Percentiles rank a stretch among this genome's conserved stretches.
Conservation (phyloP, 2,113 vertebrate species). For the Myrmophylax atrothorax region DNA sequence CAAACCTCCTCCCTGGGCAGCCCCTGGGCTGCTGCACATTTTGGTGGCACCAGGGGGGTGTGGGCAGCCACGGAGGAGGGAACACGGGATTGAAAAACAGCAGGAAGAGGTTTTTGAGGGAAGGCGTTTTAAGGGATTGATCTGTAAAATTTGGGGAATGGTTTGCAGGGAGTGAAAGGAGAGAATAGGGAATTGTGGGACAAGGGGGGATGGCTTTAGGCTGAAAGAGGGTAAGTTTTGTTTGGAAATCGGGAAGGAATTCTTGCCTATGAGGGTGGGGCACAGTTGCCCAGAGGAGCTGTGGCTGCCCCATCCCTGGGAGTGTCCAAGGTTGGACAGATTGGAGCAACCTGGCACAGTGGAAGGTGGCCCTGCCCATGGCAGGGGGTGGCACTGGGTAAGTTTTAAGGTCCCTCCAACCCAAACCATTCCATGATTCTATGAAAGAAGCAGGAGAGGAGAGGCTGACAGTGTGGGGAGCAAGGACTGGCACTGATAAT, state of each 20-base stretch:
- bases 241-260: background rate
- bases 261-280: background rate
- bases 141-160: background rate
- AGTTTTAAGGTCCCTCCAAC: background rate
- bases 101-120: background rate
- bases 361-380: background rate
- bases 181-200: background rate
- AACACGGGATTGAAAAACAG: rapidly evolving
- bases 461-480: background rate
- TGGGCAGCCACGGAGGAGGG: background rate
- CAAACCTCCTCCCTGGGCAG: too few relatives aligned
- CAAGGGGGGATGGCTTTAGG: background rate
- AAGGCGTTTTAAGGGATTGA: background rate
- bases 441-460: background rate
- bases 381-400: background rate
- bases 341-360: background rate
- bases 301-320: background rate
- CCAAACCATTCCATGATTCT: background rate
- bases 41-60: rapidly evolving
- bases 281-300: background rate
- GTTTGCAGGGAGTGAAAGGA: background rate
- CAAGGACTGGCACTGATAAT: background rate
- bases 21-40: background rate
- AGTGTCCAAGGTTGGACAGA: background rate
- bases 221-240: background rate